Conservation (phyloP, 2,888 invertebrate species). For the Tyria jacobaeae region DNA sequence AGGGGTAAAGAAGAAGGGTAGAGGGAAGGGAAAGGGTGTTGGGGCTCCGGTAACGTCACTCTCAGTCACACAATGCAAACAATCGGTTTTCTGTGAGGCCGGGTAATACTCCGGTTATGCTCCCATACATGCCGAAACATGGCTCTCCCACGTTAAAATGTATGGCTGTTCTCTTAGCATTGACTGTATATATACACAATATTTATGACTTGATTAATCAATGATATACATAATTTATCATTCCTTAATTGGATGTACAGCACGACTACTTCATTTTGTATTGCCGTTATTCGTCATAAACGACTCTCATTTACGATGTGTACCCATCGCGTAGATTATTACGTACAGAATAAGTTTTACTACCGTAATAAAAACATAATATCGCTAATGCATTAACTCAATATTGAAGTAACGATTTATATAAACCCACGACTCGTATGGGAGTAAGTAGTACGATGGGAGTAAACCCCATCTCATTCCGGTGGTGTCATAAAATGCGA, state of each 20-base stretch:
- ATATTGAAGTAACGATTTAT: slow-evolving; percentile 4
- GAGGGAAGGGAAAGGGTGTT: too few species aligned
- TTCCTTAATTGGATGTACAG: not conserved
- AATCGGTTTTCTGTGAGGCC: too few species aligned
- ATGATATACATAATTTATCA: slow-evolving; percentile 1
- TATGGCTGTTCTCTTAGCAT: too few species aligned
- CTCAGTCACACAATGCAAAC: too few species aligned
- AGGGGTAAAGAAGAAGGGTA: too few species aligned
- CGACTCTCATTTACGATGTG: slow-evolving; percentile 14
- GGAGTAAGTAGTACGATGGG: not conserved
- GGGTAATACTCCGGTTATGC: too few species aligned
- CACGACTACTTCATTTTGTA: slow-evolving; percentile 1
- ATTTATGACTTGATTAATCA: not conserved
- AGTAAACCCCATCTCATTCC: too few species aligned
- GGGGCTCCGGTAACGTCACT: too few species aligned
- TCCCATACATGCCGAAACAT: too few species aligned
- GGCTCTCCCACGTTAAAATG: too few species aligned
- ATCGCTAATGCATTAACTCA: not conserved
- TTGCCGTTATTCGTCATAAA: slow-evolving; percentile 9
- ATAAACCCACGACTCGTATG: not conserved
- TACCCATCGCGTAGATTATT: slow-evolving; percentile 7
- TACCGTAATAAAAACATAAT: slow-evolving; percentile 10
- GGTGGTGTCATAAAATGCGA: too few species aligned
- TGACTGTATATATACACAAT: not conserved
- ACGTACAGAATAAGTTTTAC: slow-evolving; percentile 9